Evolutionary conservation across 2,888 invertebrate species (phyloP).

Genomic region (Agonopterix subpropinquella): DNA sequence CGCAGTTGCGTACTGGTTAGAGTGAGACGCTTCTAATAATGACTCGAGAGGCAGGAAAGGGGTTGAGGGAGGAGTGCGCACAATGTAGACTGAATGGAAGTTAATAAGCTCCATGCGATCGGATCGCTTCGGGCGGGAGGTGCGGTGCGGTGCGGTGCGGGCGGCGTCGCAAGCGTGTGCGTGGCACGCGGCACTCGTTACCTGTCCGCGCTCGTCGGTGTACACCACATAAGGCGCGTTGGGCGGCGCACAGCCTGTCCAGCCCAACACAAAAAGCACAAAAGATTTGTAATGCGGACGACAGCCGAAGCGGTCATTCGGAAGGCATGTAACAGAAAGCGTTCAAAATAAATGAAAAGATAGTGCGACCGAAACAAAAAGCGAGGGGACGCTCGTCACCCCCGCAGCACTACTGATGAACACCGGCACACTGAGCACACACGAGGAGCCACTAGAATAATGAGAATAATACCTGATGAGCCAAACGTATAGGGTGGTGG

Average conservation of each 20-base stretch:
- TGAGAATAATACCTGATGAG: conserved; percentile 74
- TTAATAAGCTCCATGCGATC: conserved; percentile 37
- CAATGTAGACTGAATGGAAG: conserved; percentile 4
- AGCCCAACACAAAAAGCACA: conserved; percentile 69
- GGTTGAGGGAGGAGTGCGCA: conserved; percentile 7
- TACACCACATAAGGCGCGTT: conserved; percentile 96
- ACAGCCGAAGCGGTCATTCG: conserved; percentile 74
- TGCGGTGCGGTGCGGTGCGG: conserved; percentile 23
- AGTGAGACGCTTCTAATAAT: conserved; percentile 29
- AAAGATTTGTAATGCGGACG: conserved; percentile 67
- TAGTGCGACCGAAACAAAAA: conserved; percentile 59
- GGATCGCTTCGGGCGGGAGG: conserved; percentile 8
- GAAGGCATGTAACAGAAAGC: conserved; percentile 77
- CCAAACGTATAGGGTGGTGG: conserved; percentile 74
- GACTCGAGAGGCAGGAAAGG: conserved; percentile 1
- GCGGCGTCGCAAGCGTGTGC: conserved; percentile 18
- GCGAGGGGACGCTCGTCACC: conserved; percentile 49
- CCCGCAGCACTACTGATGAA: conserved; percentile 56
- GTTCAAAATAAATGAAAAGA: conserved; percentile 68
- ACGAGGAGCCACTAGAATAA: conserved; percentile 68
- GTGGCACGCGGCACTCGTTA: conserved; percentile 76
- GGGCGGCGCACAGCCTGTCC: conserved; percentile 82
- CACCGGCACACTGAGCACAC: conserved; percentile 69
- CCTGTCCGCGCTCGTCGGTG: conserved; percentile 97
- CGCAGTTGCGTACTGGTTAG: conserved; percentile 38